phyloP scores from a whole-genome alignment of 2,113 vertebrate genomes.

The Sebastes fasciatus region DNA sequence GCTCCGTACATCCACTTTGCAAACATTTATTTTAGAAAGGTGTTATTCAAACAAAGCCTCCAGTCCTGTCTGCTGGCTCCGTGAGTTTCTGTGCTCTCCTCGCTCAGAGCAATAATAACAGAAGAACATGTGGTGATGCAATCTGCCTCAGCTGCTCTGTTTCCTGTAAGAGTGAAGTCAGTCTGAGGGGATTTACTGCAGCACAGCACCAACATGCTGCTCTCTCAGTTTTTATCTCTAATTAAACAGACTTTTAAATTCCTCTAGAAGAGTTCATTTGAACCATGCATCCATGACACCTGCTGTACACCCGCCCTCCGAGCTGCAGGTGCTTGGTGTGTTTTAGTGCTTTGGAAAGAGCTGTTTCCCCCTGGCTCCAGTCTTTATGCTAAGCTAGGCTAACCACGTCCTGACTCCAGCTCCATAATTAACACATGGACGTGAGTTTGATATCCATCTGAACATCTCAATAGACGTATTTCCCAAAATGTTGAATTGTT shows the following conservation, averaged over 20 bases:
- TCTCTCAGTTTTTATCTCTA: background rate
- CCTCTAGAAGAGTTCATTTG: background rate
- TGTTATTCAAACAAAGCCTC: slow-evolving; percentile 5
- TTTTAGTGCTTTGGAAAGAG: background rate
- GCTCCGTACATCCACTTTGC: background rate
- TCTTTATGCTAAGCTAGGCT: slow-evolving; percentile 4
- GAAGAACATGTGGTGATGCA: slow-evolving; percentile 43
- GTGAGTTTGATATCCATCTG: background rate
- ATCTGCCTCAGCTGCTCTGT: slow-evolving; percentile 38
- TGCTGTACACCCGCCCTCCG: no score
- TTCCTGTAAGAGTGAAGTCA: slow-evolving; percentile 29
- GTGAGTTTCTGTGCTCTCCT: background rate
- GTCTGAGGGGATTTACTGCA: slow-evolving; percentile 47
- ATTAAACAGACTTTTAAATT: background rate
- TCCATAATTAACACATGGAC: no score
- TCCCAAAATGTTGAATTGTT: background rate
- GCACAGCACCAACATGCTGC: background rate
- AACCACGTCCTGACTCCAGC: background rate
- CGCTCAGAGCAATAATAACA: background rate
- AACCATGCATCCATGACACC: background rate
- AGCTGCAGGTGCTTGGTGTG: background rate
- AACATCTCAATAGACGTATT: background rate
- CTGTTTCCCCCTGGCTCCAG: background rate
- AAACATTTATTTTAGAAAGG: background rate
- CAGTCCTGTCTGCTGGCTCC: background rate